These are phyloP conservation scores for Notodonta dromedarius DNA, from an alignment of 2,888 invertebrate species.

Conservation along the genomic window DNA sequence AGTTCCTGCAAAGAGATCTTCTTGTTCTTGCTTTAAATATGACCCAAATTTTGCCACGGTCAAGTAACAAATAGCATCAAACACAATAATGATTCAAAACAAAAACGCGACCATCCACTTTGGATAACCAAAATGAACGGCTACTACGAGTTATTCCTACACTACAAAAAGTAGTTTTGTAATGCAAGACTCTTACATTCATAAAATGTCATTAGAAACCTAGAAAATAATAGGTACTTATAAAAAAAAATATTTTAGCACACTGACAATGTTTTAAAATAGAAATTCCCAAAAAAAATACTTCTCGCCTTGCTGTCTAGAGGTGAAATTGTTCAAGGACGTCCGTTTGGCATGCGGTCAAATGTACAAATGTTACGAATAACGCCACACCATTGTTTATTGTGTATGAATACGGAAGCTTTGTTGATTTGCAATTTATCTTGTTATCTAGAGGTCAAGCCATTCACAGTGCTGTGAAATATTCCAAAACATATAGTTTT, in stretches of 20 bases:
- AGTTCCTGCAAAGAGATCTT: too few relatives aligned
- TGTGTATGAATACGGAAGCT: slow-evolving; percentile 19
- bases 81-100: too few relatives aligned
- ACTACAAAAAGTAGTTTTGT: too few relatives aligned
- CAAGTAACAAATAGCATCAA: too few relatives aligned
- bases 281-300: slow-evolving; percentile 29
- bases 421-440: slow-evolving; percentile 12
- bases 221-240: slow-evolving; percentile 11
- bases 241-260: slow-evolving; percentile 8
- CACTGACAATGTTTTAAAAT: slow-evolving; percentile 15
- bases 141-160: too few relatives aligned
- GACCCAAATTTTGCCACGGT: too few relatives aligned
- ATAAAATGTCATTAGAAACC: slow-evolving; percentile 4
- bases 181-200: too few relatives aligned
- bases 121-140: too few relatives aligned
- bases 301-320: slow-evolving; percentile 65
- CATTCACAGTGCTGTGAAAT: background rate
- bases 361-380: slow-evolving; percentile 51
- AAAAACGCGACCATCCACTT: too few relatives aligned
- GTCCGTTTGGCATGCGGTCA: slow-evolving; percentile 61
- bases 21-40: too few relatives aligned
- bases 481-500: background rate
- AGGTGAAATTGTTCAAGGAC: slow-evolving; percentile 63
- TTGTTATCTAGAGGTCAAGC: background rate
- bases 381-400: slow-evolving; percentile 32